A percentile compares a stretch with the other conserved stretches of the same genome.
phyloP scores from a whole-genome alignment of 2,797 vertebrate species.

The Prionace glauca region DNA sequence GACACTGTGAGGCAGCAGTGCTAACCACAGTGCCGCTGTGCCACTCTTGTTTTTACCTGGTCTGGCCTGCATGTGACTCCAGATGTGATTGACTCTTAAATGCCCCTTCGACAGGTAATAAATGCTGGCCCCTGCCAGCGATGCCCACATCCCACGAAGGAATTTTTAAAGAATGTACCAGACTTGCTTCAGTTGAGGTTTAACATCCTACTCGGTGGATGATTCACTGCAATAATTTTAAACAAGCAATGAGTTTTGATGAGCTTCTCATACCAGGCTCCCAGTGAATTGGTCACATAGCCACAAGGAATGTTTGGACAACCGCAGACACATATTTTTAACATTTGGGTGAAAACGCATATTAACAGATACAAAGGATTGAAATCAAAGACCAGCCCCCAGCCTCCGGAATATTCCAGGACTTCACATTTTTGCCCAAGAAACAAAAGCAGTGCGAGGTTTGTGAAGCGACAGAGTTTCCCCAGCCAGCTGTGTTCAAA shows the following conservation, averaged over 20 bases:
- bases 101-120: too few relatives aligned
- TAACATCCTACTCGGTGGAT: background rate
- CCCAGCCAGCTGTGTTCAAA: background rate
- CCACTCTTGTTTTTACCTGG: too few relatives aligned
- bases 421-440: background rate
- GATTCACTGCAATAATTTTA: background rate
- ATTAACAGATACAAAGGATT: background rate
- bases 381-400: background rate
- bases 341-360: background rate
- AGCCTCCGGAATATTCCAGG: too few relatives aligned
- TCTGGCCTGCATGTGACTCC: too few relatives aligned
- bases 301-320: conserved; percentile 6
- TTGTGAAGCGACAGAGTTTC: background rate
- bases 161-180: too few relatives aligned
- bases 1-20: too few relatives aligned
- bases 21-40: too few relatives aligned
- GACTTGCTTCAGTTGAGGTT: too few relatives aligned
- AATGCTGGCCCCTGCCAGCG: too few relatives aligned
- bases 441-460: background rate
- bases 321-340: background rate
- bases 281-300: background rate
- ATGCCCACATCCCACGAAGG: too few relatives aligned
- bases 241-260: background rate
- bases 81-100: too few relatives aligned
- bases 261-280: background rate